Percentiles rank a stretch among this genome's conserved stretches.
These are phyloP conservation scores for Hydrolagus affinis DNA, from an alignment of 2,113 vertebrate species.

Conservation along the genomic window DNA sequence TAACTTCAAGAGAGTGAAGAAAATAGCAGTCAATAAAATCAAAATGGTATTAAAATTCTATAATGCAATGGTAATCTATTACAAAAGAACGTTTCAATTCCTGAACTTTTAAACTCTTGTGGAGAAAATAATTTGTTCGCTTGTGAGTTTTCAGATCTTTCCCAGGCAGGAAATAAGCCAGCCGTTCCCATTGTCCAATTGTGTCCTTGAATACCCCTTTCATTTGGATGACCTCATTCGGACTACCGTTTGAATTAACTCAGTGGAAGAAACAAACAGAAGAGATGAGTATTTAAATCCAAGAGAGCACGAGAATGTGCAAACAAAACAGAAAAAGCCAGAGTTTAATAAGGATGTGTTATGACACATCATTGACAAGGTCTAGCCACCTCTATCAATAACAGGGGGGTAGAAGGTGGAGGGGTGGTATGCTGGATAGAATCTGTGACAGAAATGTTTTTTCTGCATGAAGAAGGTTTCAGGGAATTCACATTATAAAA, in stretches of 20 bases:
- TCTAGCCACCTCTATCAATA: neutral
- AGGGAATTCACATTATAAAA: neutral
- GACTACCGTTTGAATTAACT: neutral
- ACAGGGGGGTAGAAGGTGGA: too few relatives aligned
- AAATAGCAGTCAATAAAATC: too few relatives aligned
- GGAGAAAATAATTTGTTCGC: too few relatives aligned
- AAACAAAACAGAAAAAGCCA: neutral
- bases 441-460: neutral
- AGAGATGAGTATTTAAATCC: neutral
- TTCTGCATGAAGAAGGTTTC: slow-evolving; percentile 1
- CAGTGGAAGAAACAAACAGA: neutral
- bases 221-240: neutral
- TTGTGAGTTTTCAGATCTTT: too few relatives aligned
- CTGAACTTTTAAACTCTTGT: too few relatives aligned
- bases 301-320: neutral
- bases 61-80: too few relatives aligned
- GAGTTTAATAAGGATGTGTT: neutral
- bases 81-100: too few relatives aligned
- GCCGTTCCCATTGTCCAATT: neutral
- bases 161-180: too few relatives aligned
- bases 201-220: neutral
- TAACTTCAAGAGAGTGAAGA: too few relatives aligned
- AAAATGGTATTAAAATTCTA: too few relatives aligned
- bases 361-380: neutral
- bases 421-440: neutral